Conservation (phyloP, 1,140 invertebrate species). For the Zaprionus davidi region DNA sequence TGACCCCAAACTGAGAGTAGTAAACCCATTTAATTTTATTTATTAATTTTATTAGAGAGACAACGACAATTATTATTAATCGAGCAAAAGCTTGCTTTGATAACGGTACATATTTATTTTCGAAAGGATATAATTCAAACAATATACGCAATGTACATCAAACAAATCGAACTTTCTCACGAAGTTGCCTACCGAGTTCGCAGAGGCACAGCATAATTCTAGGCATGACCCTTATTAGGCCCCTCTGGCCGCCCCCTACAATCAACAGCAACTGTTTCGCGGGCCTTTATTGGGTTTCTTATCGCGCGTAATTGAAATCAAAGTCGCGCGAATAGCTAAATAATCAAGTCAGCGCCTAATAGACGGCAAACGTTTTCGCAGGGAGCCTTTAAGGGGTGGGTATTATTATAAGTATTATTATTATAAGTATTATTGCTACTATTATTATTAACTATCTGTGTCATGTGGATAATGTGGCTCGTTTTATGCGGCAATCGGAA, state of each 20-base stretch:
- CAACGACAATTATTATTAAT: no score
- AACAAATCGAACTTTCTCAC: no score
- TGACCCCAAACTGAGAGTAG: no score
- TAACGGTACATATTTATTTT: no score
- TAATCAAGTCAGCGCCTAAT: constrained; percentile 43
- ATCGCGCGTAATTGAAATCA: constrained; percentile 28
- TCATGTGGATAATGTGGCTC: constrained; percentile 46
- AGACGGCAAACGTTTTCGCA: constrained; percentile 41
- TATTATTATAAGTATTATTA: neutral
- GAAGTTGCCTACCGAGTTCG: neutral
- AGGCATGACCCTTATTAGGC: constrained; percentile 33
- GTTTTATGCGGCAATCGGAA: constrained; percentile 36
- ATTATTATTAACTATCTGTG: constrained; percentile 46
- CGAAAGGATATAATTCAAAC: no score
- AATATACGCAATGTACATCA: no score
- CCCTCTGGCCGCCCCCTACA: neutral
- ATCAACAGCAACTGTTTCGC: neutral
- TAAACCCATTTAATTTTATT: no score
- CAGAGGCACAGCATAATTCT: constrained; percentile 47
- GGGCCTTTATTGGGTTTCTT: constrained; percentile 12
- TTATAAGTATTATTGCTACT: constrained; percentile 3
- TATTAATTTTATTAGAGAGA: no score
- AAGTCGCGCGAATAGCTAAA: constrained; percentile 46
- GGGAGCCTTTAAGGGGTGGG: neutral
- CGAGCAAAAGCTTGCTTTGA: no score